Evolutionary conservation across 2,797 vertebrate genomes (phyloP).

Genomic region (Lateolabrax maculatus): DNA sequence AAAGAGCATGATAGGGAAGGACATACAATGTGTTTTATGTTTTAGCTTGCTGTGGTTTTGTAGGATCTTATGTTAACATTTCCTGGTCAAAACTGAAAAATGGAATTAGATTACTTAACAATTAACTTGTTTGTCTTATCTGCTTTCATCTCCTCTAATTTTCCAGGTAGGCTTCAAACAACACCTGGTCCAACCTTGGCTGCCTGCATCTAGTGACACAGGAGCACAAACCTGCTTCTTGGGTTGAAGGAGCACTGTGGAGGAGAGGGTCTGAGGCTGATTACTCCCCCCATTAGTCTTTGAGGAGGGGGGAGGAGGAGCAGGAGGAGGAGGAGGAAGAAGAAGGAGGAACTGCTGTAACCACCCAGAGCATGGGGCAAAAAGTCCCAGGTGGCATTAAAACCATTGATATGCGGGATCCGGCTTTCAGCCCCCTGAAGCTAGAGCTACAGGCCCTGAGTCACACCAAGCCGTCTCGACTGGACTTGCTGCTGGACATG

Average conservation of each 20-base stretch:
- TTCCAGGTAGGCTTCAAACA: constrained; percentile 76
- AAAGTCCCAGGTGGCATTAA: constrained; percentile 99
- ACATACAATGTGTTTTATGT: background rate
- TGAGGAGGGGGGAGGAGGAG: constrained; percentile 65
- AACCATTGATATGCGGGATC: constrained; percentile 98
- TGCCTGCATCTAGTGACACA: constrained; percentile 62
- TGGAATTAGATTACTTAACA: constrained; percentile 28
- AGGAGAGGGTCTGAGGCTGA: constrained; percentile 65
- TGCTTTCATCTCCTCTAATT: constrained; percentile 67
- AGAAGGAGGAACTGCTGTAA: constrained; percentile 55
- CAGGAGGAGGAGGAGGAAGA: constrained; percentile 47
- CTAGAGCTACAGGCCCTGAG: constrained; percentile 95
- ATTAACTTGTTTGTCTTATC: constrained; percentile 52
- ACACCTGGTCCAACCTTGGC: constrained; percentile 51
- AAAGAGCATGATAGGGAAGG: background rate
- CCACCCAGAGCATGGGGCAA: constrained; percentile 92
- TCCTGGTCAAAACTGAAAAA: background rate
- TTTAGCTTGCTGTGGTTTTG: background rate
- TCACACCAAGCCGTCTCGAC: constrained; percentile 93
- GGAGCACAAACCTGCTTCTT: constrained; percentile 37
- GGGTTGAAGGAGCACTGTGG: constrained; percentile 69
- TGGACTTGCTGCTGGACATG: constrained; percentile 98
- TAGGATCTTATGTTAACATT: background rate
- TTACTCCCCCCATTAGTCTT: constrained; percentile 76
- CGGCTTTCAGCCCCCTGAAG: constrained; percentile 93